Evolutionary conservation across 2,113 vertebrate species (phyloP), one percentile per base, ranked within the genome.

Genomic region (Mionectes macconnelli): DNA sequence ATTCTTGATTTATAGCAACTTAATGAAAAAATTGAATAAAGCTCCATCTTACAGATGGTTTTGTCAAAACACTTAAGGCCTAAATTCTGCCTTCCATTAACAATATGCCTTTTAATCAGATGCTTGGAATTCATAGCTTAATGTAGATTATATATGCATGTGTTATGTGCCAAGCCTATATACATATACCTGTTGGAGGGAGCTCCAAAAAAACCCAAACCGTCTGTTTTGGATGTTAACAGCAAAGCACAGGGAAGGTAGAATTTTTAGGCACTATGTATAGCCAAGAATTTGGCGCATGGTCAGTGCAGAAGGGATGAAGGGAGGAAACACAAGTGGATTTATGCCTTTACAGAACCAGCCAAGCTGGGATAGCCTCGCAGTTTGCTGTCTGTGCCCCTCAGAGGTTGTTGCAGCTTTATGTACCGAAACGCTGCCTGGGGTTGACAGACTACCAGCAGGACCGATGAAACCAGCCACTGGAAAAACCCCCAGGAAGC

Each of bases 401-500:
- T 77, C 55, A 10, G 84, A 89, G 63, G 42, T 25, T 80, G 47
- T 21, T 91, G 50, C 78, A 93, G 42, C 75, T 93, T 91, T 55
- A 67, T 55, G 67, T 19, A 42, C 35, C 0, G 1, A 87, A 84
- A 78, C 17, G 47, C 72, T 88, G 90, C 90, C 87, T 55, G 85
- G 31, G 72, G 85, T 74, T 40, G 33, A 73, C 63, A 93, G 66
- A 1, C 56, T 74, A 72, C 53, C 87, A 82, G 89, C 81, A 96
- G 60, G 57, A 83, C 60, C 57, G 84, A 79, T 89, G 82, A 87
- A 93, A 87, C 55, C 70, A 77, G 1, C 67, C 56, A 28, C 93
- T 74, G 93, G 91, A 80, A 93, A 76, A 91, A 77, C 44, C 78
- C 74, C 55, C n/a, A 14, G 89, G 87, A 94, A 93, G 37, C 59